Evolutionary conservation across 2,113 vertebrate species (phyloP), one percentile per base, ranked within the genome.

Genomic region (Gobius niger): DNA sequence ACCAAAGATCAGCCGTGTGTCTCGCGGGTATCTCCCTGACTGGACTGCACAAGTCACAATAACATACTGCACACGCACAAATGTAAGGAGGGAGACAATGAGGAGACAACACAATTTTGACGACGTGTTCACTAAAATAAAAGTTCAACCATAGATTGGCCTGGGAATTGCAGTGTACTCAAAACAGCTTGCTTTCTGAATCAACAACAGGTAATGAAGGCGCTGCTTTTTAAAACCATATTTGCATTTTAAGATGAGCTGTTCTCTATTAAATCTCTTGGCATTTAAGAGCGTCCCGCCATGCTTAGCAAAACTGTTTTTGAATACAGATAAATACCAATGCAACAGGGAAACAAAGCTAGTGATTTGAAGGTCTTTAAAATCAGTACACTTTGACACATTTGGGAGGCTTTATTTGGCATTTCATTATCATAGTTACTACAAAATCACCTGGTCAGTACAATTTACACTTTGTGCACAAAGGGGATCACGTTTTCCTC

Each of bases 31-130:
- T 68, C 67, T 82, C 47, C 63, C 72, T 76, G 49, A 77, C 60
- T 52, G n/a, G 62, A 63, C 70, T 74, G 44, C 52, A 67, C 44
- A 65, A 70, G 77, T 65, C 70, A 67, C 72, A 47, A 47, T n/a
- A 14, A 65, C 47, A 8, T 44, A 67, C 19, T 18, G 44, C n/a
- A 63, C 60, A 47, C 15, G 53, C 44, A 54, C 54, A 54, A 54
- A 10, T 34, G 12, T 60, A 60, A 60, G 15, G 57, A 60, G 57
- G 56, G 7, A 60, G 15, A 60, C 34, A 14, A 44, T 60, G 40
- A 44, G 44, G 57, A n/a, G 40, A 60, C 40, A 60, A 60, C 7
- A 34, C 24, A 4, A 34, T 34, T 34, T 34, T 34, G 24, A 34
- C 24, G 3, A 34, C 24, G 24, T 60, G 14, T 40, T 44, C 57